These are phyloP conservation scores for Fabriciana adippe DNA, from an alignment of 2,888 invertebrate species.

Conservation along the genomic window DNA sequence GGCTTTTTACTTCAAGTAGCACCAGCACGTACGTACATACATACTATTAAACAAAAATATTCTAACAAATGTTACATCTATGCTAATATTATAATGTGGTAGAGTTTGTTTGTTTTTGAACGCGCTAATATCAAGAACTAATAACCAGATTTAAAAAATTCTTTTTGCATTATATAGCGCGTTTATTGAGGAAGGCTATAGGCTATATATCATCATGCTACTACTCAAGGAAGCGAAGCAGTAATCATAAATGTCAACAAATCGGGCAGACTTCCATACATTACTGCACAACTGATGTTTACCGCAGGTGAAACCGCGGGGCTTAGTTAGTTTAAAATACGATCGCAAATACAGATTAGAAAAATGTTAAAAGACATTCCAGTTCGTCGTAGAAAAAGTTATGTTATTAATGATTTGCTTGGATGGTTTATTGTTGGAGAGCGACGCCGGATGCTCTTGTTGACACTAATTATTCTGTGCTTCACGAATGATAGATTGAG, in stretches of 20 bases:
- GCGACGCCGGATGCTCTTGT: slow-evolving; percentile 73
- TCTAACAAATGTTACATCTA: neutral
- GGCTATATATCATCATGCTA: no score
- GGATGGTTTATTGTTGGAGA: slow-evolving; percentile 79
- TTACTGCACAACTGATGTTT: no score
- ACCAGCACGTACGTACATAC: neutral
- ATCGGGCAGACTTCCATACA: no score
- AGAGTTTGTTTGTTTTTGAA: no score
- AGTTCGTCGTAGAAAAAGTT: slow-evolving; percentile 74
- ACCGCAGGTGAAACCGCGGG: no score
- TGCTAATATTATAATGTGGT: no score
- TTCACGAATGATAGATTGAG: slow-evolving; percentile 79
- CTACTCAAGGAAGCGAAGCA: no score
- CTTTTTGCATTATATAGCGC: no score
- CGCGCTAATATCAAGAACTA: no score
- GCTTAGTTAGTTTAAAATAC: neutral
- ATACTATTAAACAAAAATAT: neutral
- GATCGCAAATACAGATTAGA: slow-evolving; percentile 14
- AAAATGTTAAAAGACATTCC: slow-evolving; percentile 6
- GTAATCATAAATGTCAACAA: no score
- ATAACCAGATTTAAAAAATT: no score
- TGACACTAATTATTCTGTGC: slow-evolving; percentile 82
- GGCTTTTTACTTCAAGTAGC: neutral
- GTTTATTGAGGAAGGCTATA: no score
- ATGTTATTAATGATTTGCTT: slow-evolving; percentile 82